Evolutionary conservation across 1,140 invertebrate species (phyloP), one percentile per base, ranked within the genome.

Genomic region (Eurosta solidaginis): DNA sequence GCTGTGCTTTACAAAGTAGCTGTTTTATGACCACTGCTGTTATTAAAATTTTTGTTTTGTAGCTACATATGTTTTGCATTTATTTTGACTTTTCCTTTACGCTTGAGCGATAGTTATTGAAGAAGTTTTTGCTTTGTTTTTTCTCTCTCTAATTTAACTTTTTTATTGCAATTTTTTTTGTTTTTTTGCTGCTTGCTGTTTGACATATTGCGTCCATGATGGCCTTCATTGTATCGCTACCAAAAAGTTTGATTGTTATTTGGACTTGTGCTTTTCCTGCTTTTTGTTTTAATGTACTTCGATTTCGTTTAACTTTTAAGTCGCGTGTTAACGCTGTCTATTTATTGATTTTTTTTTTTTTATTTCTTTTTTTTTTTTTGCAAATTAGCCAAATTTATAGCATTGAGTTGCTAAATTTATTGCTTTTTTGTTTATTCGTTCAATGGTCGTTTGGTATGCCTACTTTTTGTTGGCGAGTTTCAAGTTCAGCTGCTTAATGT

Each of bases 381-480:
- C 33, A 36, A 22, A 40, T 68, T 36, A 40, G 33, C 59, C 59
- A 68, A 68, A 68, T 68, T 68, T 68, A 68, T 68, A 40, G 59
- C 59, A 20, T 68, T 68, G 33, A 68, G 59, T 40, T 68, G 33
- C 33, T 68, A 22, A 68, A 68, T 68, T 68, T 68, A 68, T 68
- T 68, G 59, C 59, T n/a, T 68, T n/a, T 68, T 68, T 42, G n/a
- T n/a, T n/a, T n/a, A n/a, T n/a, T n/a, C n/a, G n/a, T 68, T 33
- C n/a, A 42, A 2, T n/a, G 59, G 4, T 7, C 29, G 54, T 29
- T 14, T n/a, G 12, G 1, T 59, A 1, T 59, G 14, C 33, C 10
- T 54, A 33, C 17, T 40, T 2, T 68, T 17, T 68, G 9, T 4
- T n/a, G 59, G 5, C 2, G 27, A 29, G 40, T 68, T 68, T 68